These are phyloP conservation scores for Daboia siamensis DNA, from an alignment of 2,113 vertebrate species.

Conservation along the genomic window DNA sequence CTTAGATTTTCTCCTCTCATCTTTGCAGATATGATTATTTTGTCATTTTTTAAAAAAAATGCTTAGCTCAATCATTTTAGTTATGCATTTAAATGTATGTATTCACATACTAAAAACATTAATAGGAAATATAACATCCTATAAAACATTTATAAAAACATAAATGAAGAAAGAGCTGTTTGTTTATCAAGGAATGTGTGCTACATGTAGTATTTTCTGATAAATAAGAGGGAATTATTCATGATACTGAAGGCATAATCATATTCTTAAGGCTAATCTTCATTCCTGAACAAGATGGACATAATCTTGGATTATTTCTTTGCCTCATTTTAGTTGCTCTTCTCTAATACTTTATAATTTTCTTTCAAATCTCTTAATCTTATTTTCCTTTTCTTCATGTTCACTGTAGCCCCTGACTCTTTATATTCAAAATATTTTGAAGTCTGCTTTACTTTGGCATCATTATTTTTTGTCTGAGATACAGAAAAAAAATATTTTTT, in stretches of 20 bases:
- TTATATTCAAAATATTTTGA: background rate
- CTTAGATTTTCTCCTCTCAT: background rate
- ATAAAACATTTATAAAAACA: too few species aligned
- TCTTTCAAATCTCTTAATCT: too few species aligned
- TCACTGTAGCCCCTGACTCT: background rate
- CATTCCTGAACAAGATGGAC: background rate
- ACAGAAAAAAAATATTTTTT: too few species aligned
- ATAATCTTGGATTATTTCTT: background rate
- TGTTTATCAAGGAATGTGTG: background rate
- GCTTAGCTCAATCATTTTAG: background rate
- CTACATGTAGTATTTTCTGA: background rate
- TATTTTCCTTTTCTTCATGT: too few species aligned
- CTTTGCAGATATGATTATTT: background rate
- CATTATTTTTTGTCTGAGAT: too few species aligned
- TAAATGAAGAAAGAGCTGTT: background rate
- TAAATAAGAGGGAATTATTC: background rate
- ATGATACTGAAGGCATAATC: background rate
- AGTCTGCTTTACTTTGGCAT: constrained; percentile 4
- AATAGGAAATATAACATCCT: background rate
- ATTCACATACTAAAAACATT: too few species aligned
- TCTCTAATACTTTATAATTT: background rate
- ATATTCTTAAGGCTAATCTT: background rate
- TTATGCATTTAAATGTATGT: background rate
- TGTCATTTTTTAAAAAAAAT: background rate
- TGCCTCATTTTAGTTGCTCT: background rate